phyloP scores from a whole-genome alignment of 2,113 vertebrate species.

The Brienomyrus longianalis region DNA sequence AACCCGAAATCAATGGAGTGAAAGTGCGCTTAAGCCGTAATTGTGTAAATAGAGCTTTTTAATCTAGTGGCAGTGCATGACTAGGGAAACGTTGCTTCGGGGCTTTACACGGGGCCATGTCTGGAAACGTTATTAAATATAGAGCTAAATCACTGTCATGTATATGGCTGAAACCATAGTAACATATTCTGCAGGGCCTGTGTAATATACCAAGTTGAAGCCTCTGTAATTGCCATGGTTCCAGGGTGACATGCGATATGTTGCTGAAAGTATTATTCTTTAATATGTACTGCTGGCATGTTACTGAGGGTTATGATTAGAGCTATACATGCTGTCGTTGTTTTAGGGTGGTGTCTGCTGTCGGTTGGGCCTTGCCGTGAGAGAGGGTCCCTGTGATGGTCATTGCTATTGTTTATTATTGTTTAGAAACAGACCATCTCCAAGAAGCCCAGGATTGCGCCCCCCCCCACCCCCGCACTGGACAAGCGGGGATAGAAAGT shows the following conservation, averaged over 20 bases:
- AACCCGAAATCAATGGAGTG: neutral
- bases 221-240: neutral
- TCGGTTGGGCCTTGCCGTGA: neutral
- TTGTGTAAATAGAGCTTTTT: constrained; percentile 11
- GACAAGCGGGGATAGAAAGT: no score
- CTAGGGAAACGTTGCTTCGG: neutral
- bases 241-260: neutral
- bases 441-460: neutral
- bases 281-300: neutral
- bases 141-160: constrained; percentile 4
- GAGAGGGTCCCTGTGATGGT: neutral
- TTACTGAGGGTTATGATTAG: neutral
- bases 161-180: constrained; percentile 5
- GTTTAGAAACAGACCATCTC: neutral
- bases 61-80: neutral
- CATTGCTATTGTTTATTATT: neutral
- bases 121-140: neutral
- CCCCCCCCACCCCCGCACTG: neutral
- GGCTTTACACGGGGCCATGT: neutral
- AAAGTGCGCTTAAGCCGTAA: neutral
- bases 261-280: neutral
- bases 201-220: neutral
- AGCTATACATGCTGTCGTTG: neutral
- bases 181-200: neutral
- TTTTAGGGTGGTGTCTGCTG: neutral